These are phyloP conservation scores for Drosophila busckii DNA, from an alignment of 1,140 invertebrate genomes.

Conservation along the genomic window DNA sequence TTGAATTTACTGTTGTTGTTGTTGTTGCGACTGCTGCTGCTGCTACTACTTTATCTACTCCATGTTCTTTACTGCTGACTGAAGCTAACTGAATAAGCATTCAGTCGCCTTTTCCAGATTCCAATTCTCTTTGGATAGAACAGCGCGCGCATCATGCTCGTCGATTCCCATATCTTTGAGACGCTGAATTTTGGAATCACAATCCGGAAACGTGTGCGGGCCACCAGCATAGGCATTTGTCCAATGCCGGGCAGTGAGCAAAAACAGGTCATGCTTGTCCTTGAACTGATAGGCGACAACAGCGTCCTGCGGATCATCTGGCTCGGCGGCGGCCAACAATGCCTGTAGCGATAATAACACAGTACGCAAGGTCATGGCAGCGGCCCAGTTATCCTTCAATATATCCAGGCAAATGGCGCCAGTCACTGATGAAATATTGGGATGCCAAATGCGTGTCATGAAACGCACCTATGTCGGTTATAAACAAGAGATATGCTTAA, in stretches of 20 bases:
- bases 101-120: slow-evolving; percentile 92
- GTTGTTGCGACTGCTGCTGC: slow-evolving; percentile 6
- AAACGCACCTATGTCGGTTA: slow-evolving; percentile 87
- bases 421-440: slow-evolving; percentile 99
- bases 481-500: neutral
- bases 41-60: slow-evolving; percentile 5
- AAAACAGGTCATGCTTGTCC: slow-evolving; percentile 91
- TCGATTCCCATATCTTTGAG: slow-evolving; percentile 94
- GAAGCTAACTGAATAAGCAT: slow-evolving; percentile 90
- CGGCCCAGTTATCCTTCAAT: slow-evolving; percentile 99
- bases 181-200: slow-evolving; percentile 89
- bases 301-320: slow-evolving; percentile 97
- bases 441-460: slow-evolving; percentile 99
- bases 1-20: slow-evolving; percentile 12
- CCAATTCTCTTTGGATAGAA: slow-evolving; percentile 94
- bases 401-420: slow-evolving; percentile 99
- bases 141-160: slow-evolving; percentile 88
- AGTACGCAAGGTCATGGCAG: slow-evolving; percentile 98
- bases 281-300: slow-evolving; percentile 98
- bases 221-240: slow-evolving; percentile 95
- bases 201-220: slow-evolving; percentile 86
- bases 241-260: slow-evolving; percentile 95
- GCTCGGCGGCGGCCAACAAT: slow-evolving; percentile 94
- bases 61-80: neutral
- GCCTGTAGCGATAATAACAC: slow-evolving; percentile 96